Percentiles rank a stretch among this genome's conserved stretches.
These are phyloP conservation scores for Cabera pusaria DNA, from an alignment of 2,888 invertebrate species.

Conservation along the genomic window DNA sequence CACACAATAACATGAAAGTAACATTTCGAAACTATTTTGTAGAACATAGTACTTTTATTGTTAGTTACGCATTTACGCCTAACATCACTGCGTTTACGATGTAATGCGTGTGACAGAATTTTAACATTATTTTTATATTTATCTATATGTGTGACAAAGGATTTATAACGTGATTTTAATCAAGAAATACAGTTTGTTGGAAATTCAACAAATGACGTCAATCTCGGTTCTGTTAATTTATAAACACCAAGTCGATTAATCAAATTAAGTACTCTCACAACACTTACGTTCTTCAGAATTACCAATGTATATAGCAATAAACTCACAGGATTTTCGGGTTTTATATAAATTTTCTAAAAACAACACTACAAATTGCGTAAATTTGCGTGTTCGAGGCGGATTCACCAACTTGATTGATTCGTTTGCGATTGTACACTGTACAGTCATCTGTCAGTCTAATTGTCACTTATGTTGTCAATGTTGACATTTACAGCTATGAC, in stretches of 20 bases:
- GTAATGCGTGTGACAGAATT: no score
- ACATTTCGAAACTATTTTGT: constrained; percentile 23
- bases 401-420: constrained; percentile 67
- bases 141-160: no score
- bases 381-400: constrained; percentile 64
- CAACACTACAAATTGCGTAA: constrained; percentile 42
- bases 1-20: constrained; percentile 50
- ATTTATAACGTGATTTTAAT: no score
- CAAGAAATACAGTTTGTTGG: no score
- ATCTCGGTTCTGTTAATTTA: constrained; percentile 37
- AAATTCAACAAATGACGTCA: constrained; percentile 75
- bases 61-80: no score
- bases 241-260: constrained; percentile 8
- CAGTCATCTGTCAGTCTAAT: constrained; percentile 76
- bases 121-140: no score
- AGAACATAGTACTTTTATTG: no score
- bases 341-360: constrained; percentile 16
- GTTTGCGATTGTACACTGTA: no score
- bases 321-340: constrained; percentile 24
- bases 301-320: no score
- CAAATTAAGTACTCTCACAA: no score
- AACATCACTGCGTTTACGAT: no score
- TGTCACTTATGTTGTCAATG: constrained; percentile 56
- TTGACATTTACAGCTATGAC: no score
- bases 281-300: constrained; percentile 30